Conservation (phyloP, 1,140 invertebrate genomes). For the Drosophila rufa region DNA sequence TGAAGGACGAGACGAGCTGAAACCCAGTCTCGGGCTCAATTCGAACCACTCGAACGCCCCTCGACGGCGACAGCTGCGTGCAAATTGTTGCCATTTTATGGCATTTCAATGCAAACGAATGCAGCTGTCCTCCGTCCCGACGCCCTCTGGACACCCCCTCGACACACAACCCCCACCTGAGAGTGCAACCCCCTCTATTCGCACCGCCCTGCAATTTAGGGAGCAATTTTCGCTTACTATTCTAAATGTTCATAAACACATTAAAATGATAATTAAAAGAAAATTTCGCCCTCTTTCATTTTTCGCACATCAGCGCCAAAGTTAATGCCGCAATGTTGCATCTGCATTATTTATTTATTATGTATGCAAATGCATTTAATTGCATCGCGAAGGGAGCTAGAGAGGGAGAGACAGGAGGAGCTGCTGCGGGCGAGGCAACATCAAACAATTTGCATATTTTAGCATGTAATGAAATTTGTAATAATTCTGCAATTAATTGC, state of each 20-base stretch:
- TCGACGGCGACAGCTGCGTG: conserved; percentile 59
- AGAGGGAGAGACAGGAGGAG: background rate
- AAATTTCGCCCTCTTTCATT: conserved; percentile 52
- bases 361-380: conserved; percentile 83
- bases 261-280: conserved; percentile 83
- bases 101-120: conserved; percentile 44
- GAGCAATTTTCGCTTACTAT: conserved; percentile 74
- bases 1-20: background rate
- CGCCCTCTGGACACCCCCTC: conserved; percentile 2
- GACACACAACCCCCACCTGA: background rate
- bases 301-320: conserved; percentile 52
- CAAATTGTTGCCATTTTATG: conserved; percentile 61
- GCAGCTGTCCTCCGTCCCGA: conserved; percentile 51
- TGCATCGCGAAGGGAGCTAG: conserved; percentile 46
- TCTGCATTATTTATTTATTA: conserved; percentile 83
- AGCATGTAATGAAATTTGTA: conserved; percentile 84
- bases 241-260: conserved; percentile 82
- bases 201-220: conserved; percentile 51
- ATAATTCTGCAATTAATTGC: conserved; percentile 84
- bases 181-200: conserved; percentile 10
- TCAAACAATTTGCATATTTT: conserved; percentile 84
- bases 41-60: conserved; percentile 36
- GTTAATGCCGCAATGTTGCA: conserved; percentile 59
- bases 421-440: conserved; percentile 33
- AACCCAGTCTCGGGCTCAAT: conserved; percentile 23